These are phyloP conservation scores for Drosophila bocki DNA, from an alignment of 1,140 invertebrate genomes.

Conservation along the genomic window DNA sequence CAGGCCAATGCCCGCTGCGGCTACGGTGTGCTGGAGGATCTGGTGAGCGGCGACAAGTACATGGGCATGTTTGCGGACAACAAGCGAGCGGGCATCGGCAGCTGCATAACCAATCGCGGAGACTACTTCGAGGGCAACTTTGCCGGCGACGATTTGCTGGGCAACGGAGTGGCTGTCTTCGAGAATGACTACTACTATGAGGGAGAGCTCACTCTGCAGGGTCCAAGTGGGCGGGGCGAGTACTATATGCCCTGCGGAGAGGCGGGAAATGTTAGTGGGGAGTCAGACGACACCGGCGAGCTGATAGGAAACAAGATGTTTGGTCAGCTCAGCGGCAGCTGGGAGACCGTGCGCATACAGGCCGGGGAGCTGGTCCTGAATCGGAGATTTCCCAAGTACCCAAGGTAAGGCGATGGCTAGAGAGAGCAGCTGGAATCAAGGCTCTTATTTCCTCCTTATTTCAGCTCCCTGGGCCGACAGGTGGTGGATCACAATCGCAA, in stretches of 20 bases:
- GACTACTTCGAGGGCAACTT: constrained; percentile 96
- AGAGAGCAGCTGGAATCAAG: background rate
- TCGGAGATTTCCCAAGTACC: constrained; percentile 87
- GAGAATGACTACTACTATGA: constrained; percentile 96
- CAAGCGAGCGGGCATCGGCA: constrained; percentile 91
- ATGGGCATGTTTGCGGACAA: constrained; percentile 94
- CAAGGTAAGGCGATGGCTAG: constrained; percentile 86
- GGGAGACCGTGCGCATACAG: constrained; percentile 93
- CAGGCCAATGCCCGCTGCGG: constrained; percentile 90
- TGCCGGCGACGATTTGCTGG: constrained; percentile 91
- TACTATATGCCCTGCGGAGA: constrained; percentile 89
- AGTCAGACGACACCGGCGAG: constrained; percentile 59
- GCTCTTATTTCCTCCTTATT: constrained; percentile 1
- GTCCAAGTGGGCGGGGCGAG: constrained; percentile 90
- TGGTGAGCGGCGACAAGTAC: constrained; percentile 94
- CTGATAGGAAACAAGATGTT: constrained; percentile 78
- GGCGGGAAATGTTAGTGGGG: constrained; percentile 42
- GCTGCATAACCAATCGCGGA: constrained; percentile 94
- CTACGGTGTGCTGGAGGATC: constrained; percentile 95
- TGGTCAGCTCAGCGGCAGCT: constrained; percentile 90
- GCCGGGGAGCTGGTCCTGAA: constrained; percentile 91
- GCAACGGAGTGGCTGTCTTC: constrained; percentile 93
- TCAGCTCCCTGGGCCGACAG: constrained; percentile 59
- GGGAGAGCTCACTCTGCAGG: constrained; percentile 90
- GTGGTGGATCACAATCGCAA: constrained; percentile 75